A percentile compares a stretch with the other conserved stretches of the same genome.
phyloP scores from a whole-genome alignment of 2,888 invertebrate genomes.

The Sialis lutaria region DNA sequence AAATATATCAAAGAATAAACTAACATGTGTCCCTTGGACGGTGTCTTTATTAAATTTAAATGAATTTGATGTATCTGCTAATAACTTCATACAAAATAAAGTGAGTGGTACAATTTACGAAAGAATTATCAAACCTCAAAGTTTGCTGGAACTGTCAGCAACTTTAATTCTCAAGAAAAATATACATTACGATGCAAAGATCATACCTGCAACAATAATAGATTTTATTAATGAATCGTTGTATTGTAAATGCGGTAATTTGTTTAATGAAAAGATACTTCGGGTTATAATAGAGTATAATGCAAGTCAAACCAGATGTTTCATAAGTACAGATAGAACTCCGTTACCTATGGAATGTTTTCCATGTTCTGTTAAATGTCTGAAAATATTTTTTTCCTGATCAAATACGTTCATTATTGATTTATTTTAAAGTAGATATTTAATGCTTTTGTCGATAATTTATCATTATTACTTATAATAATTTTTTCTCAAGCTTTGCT shows the following conservation, averaged over 20 bases:
- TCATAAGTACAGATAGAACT: conserved; percentile 13
- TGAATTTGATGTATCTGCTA: conserved; percentile 37
- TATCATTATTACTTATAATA: no score
- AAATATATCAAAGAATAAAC: conserved; percentile 33
- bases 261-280: background rate
- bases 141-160: conserved; percentile 35
- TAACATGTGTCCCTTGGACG: conserved; percentile 40
- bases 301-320: background rate
- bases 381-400: conserved; percentile 4
- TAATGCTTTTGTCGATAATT: no score
- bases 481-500: no score
- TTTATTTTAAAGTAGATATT: no score
- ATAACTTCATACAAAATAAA: conserved; percentile 26
- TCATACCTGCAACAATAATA: conserved; percentile 39
- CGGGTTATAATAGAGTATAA: background rate
- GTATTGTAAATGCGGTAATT: conserved; percentile 37
- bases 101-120: conserved; percentile 10
- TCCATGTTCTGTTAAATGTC: conserved; percentile 40
- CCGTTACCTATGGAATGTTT: conserved; percentile 37
- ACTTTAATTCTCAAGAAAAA: conserved; percentile 33
- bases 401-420: no score
- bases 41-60: conserved; percentile 33
- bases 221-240: conserved; percentile 39
- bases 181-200: conserved; percentile 33
- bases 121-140: conserved; percentile 21